These are phyloP conservation scores for Diachrysia chrysitis DNA, from an alignment of 2,888 invertebrate species.

Conservation along the genomic window DNA sequence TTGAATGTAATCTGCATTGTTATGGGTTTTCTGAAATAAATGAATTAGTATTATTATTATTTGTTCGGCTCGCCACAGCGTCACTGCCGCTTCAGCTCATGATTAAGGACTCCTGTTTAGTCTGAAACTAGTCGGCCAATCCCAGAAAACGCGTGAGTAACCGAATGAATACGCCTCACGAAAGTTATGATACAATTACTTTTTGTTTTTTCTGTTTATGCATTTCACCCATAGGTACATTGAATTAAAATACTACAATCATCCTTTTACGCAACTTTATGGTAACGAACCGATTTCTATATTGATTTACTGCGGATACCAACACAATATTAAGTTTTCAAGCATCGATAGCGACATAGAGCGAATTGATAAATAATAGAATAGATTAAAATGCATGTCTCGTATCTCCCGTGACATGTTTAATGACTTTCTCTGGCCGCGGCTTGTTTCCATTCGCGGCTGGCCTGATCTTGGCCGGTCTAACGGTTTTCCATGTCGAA, in stretches of 20 bases:
- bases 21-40: no score
- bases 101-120: no score
- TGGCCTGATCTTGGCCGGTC: conserved; percentile 66
- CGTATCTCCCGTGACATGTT: conserved; percentile 75
- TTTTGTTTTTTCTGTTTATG: conserved; percentile 15
- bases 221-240: neutral
- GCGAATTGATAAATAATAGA: conserved; percentile 65
- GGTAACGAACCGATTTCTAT: conserved; percentile 52
- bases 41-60: no score
- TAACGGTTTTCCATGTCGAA: conserved; percentile 64
- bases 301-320: conserved; percentile 53
- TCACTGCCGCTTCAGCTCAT: no score
- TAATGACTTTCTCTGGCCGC: conserved; percentile 86
- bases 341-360: conserved; percentile 48
- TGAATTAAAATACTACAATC: conserved; percentile 17
- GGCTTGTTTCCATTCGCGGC: conserved; percentile 73
- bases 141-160: no score
- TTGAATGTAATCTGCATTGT: no score
- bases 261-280: conserved; percentile 15
- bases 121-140: no score
- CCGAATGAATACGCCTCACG: no score
- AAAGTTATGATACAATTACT: no score
- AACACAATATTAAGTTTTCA: conserved; percentile 48
- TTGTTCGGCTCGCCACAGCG: no score
- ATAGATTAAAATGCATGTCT: conserved; percentile 73